These are phyloP conservation scores for Urosaurus nigricauda DNA, from an alignment of 2,797 vertebrate species.

Conservation along the genomic window DNA sequence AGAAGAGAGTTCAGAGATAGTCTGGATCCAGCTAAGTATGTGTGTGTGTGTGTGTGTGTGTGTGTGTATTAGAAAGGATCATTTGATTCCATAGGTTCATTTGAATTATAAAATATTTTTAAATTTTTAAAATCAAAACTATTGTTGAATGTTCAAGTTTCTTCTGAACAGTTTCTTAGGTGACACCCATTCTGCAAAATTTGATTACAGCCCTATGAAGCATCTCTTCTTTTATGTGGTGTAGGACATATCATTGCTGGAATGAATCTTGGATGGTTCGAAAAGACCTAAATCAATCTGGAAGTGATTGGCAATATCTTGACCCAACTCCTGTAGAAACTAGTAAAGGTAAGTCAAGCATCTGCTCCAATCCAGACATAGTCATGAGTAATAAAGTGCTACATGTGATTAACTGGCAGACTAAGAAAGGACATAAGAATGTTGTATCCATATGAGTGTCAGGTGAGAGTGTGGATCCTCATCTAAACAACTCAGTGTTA, in stretches of 20 bases:
- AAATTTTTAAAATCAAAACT: background rate
- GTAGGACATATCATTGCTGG: conserved; percentile 86
- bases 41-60: too few species aligned
- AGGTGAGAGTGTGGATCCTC: background rate
- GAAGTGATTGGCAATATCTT: conserved; percentile 85
- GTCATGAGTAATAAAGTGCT: background rate
- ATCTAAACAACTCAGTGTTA: background rate
- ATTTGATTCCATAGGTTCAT: background rate
- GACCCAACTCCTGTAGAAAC: conserved; percentile 85
- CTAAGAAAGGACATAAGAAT: background rate
- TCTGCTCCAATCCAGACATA: background rate
- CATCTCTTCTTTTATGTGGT: conserved; percentile 18
- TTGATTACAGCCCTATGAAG: background rate
- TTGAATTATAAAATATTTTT: background rate
- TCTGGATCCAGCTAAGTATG: background rate
- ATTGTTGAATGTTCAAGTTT: background rate
- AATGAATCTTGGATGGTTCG: conserved; percentile 85
- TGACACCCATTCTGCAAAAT: background rate
- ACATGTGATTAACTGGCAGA: background rate
- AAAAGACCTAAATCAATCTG: conserved; percentile 76
- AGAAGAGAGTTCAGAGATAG: background rate
- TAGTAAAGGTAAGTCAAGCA: conserved; percentile 74
- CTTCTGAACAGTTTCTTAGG: background rate
- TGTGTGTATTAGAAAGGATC: background rate
- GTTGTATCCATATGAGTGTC: background rate